Evolutionary conservation across 2,113 vertebrate genomes (phyloP).

Genomic region (Hystrix cristata): DNA sequence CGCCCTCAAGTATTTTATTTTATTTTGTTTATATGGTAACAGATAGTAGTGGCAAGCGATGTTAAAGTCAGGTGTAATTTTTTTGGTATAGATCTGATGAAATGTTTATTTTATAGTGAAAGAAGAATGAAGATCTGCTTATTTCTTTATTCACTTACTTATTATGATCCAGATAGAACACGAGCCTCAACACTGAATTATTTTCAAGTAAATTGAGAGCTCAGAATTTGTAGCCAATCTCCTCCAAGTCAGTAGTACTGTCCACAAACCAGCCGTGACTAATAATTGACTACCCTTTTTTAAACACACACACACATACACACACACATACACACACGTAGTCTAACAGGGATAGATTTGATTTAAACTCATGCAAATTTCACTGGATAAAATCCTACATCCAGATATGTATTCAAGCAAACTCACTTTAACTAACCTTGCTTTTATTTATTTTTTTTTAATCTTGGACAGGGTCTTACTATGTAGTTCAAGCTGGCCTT

Average conservation of each 20-base stretch:
- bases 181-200: neutral
- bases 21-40: constrained; percentile 18
- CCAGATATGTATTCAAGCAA: neutral
- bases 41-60: neutral
- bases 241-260: neutral
- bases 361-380: constrained; percentile 10
- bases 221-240: neutral
- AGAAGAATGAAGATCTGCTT: neutral
- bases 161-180: neutral
- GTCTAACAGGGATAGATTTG: neutral
- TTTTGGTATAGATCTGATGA: neutral
- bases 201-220: neutral
- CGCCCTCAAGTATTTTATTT: neutral
- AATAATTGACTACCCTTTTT: neutral
- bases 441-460: neutral
- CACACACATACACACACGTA: neutral
- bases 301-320: neutral
- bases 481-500: neutral
- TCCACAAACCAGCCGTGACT: neutral
- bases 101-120: constrained; percentile 16
- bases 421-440: neutral
- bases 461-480: neutral
- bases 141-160: neutral
- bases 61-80: neutral
- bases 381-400: neutral